Conservation (phyloP, 2,797 vertebrate genomes). For the Botia kubotai region DNA sequence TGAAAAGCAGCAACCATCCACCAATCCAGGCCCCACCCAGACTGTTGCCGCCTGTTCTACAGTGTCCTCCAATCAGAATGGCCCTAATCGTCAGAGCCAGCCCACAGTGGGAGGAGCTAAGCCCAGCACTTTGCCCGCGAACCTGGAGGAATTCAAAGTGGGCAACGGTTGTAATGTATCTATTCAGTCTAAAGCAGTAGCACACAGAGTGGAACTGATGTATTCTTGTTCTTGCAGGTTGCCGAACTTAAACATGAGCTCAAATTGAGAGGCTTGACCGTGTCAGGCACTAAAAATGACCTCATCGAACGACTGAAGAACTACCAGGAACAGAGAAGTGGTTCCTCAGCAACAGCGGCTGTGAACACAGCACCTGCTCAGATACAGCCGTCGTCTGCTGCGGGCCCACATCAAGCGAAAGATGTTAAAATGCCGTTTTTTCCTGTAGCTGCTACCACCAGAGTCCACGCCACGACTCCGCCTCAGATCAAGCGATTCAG, state of each 20-base stretch:
- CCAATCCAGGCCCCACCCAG: slow-evolving; percentile 74
- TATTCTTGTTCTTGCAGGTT: slow-evolving; percentile 75
- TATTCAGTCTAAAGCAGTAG: neutral
- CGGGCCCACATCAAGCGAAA: slow-evolving; percentile 70
- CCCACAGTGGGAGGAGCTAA: slow-evolving; percentile 75
- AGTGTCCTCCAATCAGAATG: slow-evolving; percentile 71
- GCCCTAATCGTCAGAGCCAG: slow-evolving; percentile 80
- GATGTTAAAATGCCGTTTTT: slow-evolving; percentile 83
- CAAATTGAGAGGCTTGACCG: slow-evolving; percentile 89
- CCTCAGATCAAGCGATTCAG: slow-evolving; percentile 87
- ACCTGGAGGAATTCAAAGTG: slow-evolving; percentile 96
- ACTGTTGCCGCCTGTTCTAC: slow-evolving; percentile 68
- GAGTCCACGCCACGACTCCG: slow-evolving; percentile 74
- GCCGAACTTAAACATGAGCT: slow-evolving; percentile 95
- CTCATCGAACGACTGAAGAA: slow-evolving; percentile 90
- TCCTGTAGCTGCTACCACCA: slow-evolving; percentile 74
- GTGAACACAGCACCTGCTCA: slow-evolving; percentile 58
- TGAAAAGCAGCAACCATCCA: slow-evolving; percentile 76
- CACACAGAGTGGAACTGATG: neutral
- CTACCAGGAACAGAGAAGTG: slow-evolving; percentile 78
- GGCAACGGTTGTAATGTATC: slow-evolving; percentile 19
- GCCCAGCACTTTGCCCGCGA: slow-evolving; percentile 84
- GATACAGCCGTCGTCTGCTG: slow-evolving; percentile 52
- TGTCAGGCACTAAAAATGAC: slow-evolving; percentile 93
- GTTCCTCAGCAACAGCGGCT: slow-evolving; percentile 20